phyloP scores from a whole-genome alignment of 30 jellyfish, hydroid and myxozoan genomes.

The Aurelia sp. region DNA sequence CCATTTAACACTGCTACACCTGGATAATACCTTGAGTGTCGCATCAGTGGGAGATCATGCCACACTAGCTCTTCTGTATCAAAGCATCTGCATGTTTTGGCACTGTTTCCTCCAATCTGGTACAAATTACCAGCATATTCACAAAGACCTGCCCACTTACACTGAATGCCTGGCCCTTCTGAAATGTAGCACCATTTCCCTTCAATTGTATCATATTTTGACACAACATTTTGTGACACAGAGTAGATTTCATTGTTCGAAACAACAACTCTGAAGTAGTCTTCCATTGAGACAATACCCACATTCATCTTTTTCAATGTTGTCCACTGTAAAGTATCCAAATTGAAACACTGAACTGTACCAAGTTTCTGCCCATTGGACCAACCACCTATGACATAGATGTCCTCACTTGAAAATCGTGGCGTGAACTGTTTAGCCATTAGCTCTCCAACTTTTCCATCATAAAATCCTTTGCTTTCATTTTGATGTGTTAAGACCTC shows the following conservation, averaged over 20 bases:
- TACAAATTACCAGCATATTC: slow-evolving; percentile 75
- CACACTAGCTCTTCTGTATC: slow-evolving; percentile 66
- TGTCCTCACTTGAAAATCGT: slow-evolving; percentile 88
- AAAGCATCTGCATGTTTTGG: slow-evolving; percentile 80
- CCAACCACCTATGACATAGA: slow-evolving; percentile 98
- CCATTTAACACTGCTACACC: slow-evolving; percentile 95
- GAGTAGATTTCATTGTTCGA: slow-evolving; percentile 90
- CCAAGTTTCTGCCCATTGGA: slow-evolving; percentile 97
- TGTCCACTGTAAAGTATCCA: slow-evolving; percentile 94
- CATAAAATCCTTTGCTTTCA: background rate
- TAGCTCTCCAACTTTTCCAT: slow-evolving; percentile 7
- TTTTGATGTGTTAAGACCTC: slow-evolving; percentile 74
- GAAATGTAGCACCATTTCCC: slow-evolving; percentile 80
- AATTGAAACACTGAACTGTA: slow-evolving; percentile 93
- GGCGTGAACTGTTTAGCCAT: slow-evolving; percentile 70
- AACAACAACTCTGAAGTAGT: slow-evolving; percentile 92
- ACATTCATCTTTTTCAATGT: slow-evolving; percentile 82
- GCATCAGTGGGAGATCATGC: slow-evolving; percentile 85
- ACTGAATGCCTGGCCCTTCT: slow-evolving; percentile 96
- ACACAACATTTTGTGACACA: slow-evolving; percentile 72
- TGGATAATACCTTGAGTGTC: slow-evolving; percentile 86
- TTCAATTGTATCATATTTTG: slow-evolving; percentile 92
- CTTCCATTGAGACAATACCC: slow-evolving; percentile 85
- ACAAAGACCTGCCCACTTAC: slow-evolving; percentile 98
- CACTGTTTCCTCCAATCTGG: slow-evolving; percentile 92